Conservation (phyloP, 2,797 vertebrate species). For the Prionace glauca region DNA sequence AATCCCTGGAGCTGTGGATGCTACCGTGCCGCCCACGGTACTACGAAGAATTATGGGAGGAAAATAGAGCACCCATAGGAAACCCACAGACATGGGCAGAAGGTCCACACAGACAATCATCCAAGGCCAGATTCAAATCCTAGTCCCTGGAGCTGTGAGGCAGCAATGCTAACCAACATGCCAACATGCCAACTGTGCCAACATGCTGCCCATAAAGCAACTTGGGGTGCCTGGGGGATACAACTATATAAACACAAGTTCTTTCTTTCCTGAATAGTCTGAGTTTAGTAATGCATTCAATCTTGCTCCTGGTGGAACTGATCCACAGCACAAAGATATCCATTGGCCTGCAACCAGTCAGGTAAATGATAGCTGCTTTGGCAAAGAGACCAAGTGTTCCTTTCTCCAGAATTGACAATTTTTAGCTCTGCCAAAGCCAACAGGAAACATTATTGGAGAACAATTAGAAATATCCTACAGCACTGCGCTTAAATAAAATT, state of each 20-base stretch:
- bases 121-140: too few species aligned
- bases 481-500: background rate
- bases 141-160: too few species aligned
- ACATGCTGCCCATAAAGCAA: background rate
- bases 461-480: background rate
- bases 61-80: too few species aligned
- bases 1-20: too few species aligned
- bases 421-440: background rate
- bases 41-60: too few species aligned
- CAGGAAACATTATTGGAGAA: background rate
- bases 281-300: background rate
- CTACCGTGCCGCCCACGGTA: too few species aligned
- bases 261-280: background rate
- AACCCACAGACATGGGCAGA: too few species aligned
- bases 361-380: background rate
- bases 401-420: background rate
- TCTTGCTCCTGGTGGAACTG: background rate
- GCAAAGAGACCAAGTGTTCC: background rate
- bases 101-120: too few species aligned
- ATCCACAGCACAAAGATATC: background rate
- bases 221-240: background rate
- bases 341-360: background rate
- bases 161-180: too few species aligned
- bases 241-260: background rate
- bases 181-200: too few species aligned